Evolutionary conservation across 2,113 vertebrate genomes (phyloP).

Genomic region (Megaceryle torquata): DNA sequence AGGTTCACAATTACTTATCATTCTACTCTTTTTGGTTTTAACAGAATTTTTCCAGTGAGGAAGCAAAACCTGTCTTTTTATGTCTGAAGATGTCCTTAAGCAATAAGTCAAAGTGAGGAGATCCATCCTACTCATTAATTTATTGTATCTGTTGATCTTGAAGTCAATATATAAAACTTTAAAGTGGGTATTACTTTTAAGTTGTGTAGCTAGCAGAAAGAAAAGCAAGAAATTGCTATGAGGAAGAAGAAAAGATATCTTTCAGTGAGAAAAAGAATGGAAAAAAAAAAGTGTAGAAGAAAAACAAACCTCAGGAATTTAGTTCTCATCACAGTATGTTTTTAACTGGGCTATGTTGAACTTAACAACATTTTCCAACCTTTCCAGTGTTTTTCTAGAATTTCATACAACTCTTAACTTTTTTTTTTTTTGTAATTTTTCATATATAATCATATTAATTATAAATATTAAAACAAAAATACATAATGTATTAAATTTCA

Average conservation of each 20-base stretch:
- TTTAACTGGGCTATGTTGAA: not conserved
- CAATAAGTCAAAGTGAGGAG: not conserved
- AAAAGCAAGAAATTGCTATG: not conserved
- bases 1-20: not conserved
- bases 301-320: not conserved
- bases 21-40: not conserved
- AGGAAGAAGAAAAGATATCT: not conserved
- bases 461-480: not conserved
- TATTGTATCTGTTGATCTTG: not conserved
- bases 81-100: not conserved
- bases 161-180: slow-evolving; percentile 10
- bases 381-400: not conserved
- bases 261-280: not conserved
- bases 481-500: not conserved
- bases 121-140: slow-evolving; percentile 26
- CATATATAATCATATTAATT: not conserved
- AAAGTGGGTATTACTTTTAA: not conserved
- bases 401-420: not conserved
- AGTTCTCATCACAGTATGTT: not conserved
- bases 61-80: not conserved
- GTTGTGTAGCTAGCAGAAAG: not conserved
- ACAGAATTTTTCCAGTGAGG: not conserved
- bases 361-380: not conserved
- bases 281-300: not conserved
- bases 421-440: not conserved